Evolutionary conservation across 1,140 invertebrate genomes (phyloP).

Genomic region (Drosophila quadrilineata): DNA sequence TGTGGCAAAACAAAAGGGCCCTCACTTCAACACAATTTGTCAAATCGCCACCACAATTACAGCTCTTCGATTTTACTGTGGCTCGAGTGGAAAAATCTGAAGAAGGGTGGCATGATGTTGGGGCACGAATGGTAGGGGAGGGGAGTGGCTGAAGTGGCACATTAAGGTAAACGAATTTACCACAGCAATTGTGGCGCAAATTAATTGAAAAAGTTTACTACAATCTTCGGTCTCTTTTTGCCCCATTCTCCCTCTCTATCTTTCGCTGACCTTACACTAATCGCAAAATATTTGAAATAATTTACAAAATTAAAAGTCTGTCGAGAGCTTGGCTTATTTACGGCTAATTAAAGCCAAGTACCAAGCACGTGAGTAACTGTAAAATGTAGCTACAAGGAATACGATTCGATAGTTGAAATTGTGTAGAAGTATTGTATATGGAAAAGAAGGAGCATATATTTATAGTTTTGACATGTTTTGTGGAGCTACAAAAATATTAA

Average conservation of each 20-base stretch:
- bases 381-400: neutral
- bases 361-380: neutral
- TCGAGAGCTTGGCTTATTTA: conserved; percentile 30
- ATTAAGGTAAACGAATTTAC: conserved; percentile 45
- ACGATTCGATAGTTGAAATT: too few species aligned
- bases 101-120: neutral
- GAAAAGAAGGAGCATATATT: too few species aligned
- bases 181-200: conserved; percentile 39
- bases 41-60: conserved; percentile 77
- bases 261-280: conserved; percentile 28
- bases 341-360: conserved; percentile 40
- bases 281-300: conserved; percentile 75
- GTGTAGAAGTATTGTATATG: too few species aligned
- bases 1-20: conserved; percentile 58
- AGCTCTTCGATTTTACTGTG: conserved; percentile 52
- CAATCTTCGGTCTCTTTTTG: conserved; percentile 13
- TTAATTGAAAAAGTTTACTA: conserved; percentile 74
- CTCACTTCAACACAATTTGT: conserved; percentile 67
- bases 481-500: too few species aligned
- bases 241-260: neutral
- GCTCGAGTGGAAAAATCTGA: too few species aligned
- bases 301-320: conserved; percentile 53
- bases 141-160: neutral
- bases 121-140: neutral
- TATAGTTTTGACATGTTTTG: too few species aligned